A percentile compares a stretch with the other conserved stretches of the same genome.
These are phyloP conservation scores for Drosophila flavopinicola DNA, from an alignment of 2,888 invertebrate species.

Conservation along the genomic window DNA sequence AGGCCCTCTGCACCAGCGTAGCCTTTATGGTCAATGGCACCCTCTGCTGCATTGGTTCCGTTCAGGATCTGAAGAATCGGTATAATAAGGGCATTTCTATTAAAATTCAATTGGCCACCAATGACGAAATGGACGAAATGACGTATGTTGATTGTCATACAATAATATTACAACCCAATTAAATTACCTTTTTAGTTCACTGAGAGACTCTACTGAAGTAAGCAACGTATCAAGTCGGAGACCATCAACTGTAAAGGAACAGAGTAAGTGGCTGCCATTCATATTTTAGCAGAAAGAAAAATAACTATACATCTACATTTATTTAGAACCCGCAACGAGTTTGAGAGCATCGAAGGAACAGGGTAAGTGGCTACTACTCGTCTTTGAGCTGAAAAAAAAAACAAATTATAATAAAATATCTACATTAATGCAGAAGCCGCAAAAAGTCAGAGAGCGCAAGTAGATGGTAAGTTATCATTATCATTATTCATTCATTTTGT, in stretches of 20 bases:
- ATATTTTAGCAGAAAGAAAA: too few relatives aligned
- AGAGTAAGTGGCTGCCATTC: too few relatives aligned
- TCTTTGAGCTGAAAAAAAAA: too few relatives aligned
- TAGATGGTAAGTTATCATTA: background rate
- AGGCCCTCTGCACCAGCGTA: conserved; percentile 90
- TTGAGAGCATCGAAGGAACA: background rate
- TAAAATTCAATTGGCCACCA: conserved; percentile 80
- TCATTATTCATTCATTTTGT: too few relatives aligned
- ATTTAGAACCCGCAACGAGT: background rate
- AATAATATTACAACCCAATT: background rate
- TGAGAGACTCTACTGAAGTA: background rate
- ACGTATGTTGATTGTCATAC: background rate
- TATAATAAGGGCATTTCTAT: conserved; percentile 84
- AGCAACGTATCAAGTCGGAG: background rate
- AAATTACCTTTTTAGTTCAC: too few relatives aligned
- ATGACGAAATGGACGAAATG: conserved; percentile 9
- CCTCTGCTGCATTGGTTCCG: conserved; percentile 89
- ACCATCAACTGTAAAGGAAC: background rate
- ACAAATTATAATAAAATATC: too few relatives aligned
- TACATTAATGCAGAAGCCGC: background rate
- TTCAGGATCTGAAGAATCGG: conserved; percentile 89
- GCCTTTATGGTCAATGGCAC: conserved; percentile 92
- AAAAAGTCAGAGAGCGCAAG: background rate
- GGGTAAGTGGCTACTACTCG: background rate
- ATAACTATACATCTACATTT: too few relatives aligned